These are phyloP conservation scores for Parazoanthus swiftii DNA, from an alignment of 92 coral and sea anemone species.

Conservation along the genomic window DNA sequence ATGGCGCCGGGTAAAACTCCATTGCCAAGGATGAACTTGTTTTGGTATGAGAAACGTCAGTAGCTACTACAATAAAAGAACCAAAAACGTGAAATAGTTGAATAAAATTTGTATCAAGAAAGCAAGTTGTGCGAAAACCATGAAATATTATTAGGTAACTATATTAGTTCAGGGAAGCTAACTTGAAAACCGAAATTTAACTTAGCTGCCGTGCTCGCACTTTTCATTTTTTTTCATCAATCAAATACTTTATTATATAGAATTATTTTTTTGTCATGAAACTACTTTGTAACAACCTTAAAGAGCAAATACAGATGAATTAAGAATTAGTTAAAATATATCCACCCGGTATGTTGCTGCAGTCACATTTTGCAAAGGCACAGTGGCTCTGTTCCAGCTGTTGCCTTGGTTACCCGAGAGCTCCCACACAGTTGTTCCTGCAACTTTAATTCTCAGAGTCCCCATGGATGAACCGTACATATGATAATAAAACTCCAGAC, in stretches of 20 bases:
- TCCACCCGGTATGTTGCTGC: slow-evolving; percentile 2
- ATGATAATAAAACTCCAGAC: slow-evolving; percentile 29
- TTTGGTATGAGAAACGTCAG: no score
- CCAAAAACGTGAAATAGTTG: neutral
- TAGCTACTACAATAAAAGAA: no score
- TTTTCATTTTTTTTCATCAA: no score
- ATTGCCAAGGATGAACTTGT: no score
- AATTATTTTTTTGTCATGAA: no score
- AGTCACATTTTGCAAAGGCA: neutral
- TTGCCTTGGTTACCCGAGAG: slow-evolving; percentile 29
- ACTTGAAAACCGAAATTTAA: no score
- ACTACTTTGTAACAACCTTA: no score
- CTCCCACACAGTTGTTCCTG: slow-evolving; percentile 8
- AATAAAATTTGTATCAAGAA: neutral
- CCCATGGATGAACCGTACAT: slow-evolving; percentile 27
- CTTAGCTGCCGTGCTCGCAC: no score
- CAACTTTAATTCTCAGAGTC: slow-evolving; percentile 12
- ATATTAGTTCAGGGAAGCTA: neutral
- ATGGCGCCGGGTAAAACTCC: no score
- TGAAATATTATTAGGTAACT: neutral
- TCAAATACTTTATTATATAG: no score
- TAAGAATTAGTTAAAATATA: neutral
- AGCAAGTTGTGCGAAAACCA: neutral
- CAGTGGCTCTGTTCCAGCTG: slow-evolving; percentile 26
- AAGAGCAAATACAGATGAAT: no score